A percentile compares a stretch with the other conserved stretches of the same genome.
Evolutionary conservation across 2,113 vertebrate genomes (phyloP).

Genomic region (Alectura lathami): DNA sequence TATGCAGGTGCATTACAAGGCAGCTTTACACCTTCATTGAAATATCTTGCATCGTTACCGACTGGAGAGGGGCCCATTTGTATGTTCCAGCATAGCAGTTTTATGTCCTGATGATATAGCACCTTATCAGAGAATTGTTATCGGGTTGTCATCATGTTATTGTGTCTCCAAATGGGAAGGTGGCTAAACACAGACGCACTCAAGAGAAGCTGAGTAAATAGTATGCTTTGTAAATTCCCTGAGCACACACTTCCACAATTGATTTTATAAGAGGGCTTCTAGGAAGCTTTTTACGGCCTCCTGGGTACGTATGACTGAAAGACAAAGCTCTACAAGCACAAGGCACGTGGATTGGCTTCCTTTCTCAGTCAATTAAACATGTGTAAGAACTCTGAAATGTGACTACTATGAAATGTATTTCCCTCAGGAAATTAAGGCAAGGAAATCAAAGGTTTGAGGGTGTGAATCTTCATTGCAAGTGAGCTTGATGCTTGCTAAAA

Average conservation of each 20-base stretch:
- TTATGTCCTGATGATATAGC: slow-evolving; percentile 57
- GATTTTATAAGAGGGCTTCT: slow-evolving; percentile 57
- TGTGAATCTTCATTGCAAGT: not conserved
- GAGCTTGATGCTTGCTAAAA: not conserved
- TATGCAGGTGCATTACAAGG: not conserved
- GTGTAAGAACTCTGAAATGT: not conserved
- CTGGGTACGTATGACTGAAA: not conserved
- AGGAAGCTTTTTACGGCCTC: slow-evolving; percentile 59
- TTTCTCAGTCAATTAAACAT: slow-evolving; percentile 20
- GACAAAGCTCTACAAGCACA: not conserved
- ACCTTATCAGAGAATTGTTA: slow-evolving; percentile 60
- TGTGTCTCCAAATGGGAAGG: slow-evolving; percentile 46
- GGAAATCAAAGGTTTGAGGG: not conserved
- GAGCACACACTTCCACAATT: slow-evolving; percentile 26
- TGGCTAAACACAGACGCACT: not conserved
- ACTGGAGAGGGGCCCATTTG: slow-evolving; percentile 19
- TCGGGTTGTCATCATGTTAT: slow-evolving; percentile 39
- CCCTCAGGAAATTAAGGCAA: slow-evolving; percentile 3
- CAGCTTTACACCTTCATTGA: slow-evolving; percentile 49
- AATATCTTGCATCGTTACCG: slow-evolving; percentile 12
- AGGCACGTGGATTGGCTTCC: not conserved
- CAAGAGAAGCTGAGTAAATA: slow-evolving; percentile 53
- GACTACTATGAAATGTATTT: not conserved
- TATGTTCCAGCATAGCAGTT: not conserved
- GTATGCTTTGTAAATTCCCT: slow-evolving; percentile 57